These are phyloP conservation scores for Alosa alosa DNA, from an alignment of 2,113 vertebrate genomes.

Conservation along the genomic window DNA sequence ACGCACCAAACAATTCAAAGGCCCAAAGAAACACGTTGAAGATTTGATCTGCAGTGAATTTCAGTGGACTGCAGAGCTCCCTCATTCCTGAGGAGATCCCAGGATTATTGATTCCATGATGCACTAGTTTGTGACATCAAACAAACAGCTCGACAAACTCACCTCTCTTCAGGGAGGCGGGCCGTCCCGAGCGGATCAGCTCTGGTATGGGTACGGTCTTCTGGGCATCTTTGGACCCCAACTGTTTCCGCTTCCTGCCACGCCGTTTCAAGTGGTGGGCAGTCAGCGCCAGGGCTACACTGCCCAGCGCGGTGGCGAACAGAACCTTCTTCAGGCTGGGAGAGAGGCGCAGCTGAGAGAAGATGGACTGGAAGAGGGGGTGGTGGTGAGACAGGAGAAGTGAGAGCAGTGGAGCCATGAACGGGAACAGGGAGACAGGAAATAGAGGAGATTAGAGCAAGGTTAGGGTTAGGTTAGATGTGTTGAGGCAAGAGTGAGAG, in stretches of 20 bases:
- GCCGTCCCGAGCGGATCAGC: slow-evolving; percentile 78
- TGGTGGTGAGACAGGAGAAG: slow-evolving; percentile 17
- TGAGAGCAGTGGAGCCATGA: not conserved
- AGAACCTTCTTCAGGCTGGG: slow-evolving; percentile 94
- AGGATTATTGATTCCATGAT: not conserved
- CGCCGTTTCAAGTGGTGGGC: slow-evolving; percentile 94
- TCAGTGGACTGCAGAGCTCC: no score
- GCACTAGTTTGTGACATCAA: not conserved
- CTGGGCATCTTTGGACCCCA: slow-evolving; percentile 62
- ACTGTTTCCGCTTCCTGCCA: slow-evolving; percentile 85
- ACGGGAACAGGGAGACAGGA: not conserved
- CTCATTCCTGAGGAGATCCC: not conserved
- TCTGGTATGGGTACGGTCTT: slow-evolving; percentile 78
- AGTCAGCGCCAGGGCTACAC: slow-evolving; percentile 88
- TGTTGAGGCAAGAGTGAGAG: not conserved
- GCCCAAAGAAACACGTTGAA: not conserved
- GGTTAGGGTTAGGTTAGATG: not conserved
- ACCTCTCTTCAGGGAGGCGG: slow-evolving; percentile 88
- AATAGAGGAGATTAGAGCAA: not conserved
- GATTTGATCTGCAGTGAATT: not conserved
- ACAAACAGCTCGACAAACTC: slow-evolving; percentile 2
- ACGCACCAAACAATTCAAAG: not conserved
- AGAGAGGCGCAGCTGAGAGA: slow-evolving; percentile 87
- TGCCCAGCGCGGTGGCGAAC: slow-evolving; percentile 93
- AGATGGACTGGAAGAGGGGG: slow-evolving; percentile 77